phyloP scores from a whole-genome alignment of 2,888 invertebrate species.

The Uropetala carovei region DNA sequence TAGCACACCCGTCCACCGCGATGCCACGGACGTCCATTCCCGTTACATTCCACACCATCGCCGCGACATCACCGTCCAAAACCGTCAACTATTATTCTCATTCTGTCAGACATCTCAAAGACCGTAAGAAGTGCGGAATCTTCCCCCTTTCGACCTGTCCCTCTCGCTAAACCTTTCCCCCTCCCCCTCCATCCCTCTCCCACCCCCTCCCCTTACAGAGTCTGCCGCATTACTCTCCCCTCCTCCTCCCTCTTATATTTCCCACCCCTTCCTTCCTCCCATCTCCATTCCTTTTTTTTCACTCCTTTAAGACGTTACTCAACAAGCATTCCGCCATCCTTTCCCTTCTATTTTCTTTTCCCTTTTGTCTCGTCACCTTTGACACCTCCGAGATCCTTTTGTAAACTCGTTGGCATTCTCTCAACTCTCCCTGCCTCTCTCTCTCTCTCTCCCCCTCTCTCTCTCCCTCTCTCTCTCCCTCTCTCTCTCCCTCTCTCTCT shows the following conservation, averaged over 20 bases:
- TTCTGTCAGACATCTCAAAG: slow-evolving; percentile 2
- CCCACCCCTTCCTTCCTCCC: neutral
- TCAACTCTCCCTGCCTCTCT: neutral
- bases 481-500: no score
- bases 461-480: no score
- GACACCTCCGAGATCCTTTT: slow-evolving; percentile 28
- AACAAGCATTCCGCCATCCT: slow-evolving; percentile 13
- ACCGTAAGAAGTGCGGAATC: neutral
- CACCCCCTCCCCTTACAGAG: neutral
- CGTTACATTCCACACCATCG: neutral
- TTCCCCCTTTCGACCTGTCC: neutral
- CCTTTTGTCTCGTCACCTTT: slow-evolving; percentile 30
- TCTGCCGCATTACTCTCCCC: neutral
- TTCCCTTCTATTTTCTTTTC: neutral
- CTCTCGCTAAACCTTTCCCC: no score
- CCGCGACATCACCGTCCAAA: slow-evolving; percentile 1
- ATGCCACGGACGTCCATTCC: no score
- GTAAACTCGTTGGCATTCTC: slow-evolving; percentile 29
- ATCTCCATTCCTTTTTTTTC: neutral
- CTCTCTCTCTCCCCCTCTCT: no score
- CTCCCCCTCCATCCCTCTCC: no score
- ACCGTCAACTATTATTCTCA: neutral
- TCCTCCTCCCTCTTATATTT: neutral
- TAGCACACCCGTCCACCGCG: no score
- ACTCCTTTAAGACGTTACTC: slow-evolving; percentile 31